A percentile compares a stretch with the other conserved stretches of the same genome.
These are phyloP conservation scores for Meda fulgida DNA, from an alignment of 2,797 vertebrate species.

Conservation along the genomic window DNA sequence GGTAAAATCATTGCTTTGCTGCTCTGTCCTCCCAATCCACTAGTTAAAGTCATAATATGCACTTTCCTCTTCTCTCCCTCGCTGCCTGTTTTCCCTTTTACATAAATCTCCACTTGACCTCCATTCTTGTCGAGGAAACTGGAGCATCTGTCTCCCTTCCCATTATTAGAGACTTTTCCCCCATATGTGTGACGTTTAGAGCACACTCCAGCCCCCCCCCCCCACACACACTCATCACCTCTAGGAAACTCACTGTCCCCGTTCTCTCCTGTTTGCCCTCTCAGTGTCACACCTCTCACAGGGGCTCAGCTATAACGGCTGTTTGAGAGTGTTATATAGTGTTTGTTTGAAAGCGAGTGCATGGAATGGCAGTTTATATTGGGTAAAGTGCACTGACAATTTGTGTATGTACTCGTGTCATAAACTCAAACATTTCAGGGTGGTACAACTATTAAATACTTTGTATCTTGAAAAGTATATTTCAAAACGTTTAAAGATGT, in stretches of 20 bases:
- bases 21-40: conserved; percentile 68
- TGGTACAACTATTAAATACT: not conserved
- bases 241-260: conserved; percentile 51
- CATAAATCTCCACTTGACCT: conserved; percentile 83
- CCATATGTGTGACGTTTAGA: conserved; percentile 41
- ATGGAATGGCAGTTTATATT: conserved; percentile 4
- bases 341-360: not conserved
- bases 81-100: conserved; percentile 67
- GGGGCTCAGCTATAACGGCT: not conserved
- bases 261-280: conserved; percentile 58
- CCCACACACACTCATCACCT: not conserved
- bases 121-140: conserved; percentile 83
- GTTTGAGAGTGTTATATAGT: not conserved
- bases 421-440: not conserved
- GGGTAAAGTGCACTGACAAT: not conserved
- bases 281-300: conserved; percentile 54
- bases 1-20: conserved; percentile 50
- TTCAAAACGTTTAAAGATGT: too few species aligned
- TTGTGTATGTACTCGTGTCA: not conserved
- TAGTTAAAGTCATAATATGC: conserved; percentile 77
- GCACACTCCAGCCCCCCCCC: conserved; percentile 41
- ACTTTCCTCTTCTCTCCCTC: conserved; percentile 59
- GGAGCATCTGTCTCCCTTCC: conserved; percentile 78
- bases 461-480: too few species aligned
- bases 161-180: conserved; percentile 66